phyloP scores from a whole-genome alignment of 2,888 invertebrate genomes.

The Thyatira batis region DNA sequence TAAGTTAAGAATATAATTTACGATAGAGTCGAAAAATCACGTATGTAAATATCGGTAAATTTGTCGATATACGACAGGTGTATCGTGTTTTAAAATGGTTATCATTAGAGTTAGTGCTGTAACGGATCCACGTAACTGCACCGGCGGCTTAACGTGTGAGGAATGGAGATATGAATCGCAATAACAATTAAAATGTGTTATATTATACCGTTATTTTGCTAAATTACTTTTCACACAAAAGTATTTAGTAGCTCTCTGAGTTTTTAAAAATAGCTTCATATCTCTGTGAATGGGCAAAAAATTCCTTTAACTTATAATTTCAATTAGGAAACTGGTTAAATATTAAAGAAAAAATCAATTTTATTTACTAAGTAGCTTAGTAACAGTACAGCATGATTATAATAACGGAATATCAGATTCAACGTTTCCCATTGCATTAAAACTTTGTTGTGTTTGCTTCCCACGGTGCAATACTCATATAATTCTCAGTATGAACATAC shows the following conservation, averaged over 20 bases:
- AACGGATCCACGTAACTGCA: constrained; percentile 3
- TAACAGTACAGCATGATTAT: neutral
- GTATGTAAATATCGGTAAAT: neutral
- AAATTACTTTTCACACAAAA: neutral
- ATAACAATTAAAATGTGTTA: constrained; percentile 1
- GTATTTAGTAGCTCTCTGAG: neutral
- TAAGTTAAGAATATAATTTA: neutral
- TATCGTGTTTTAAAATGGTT: neutral
- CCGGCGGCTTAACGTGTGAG: neutral
- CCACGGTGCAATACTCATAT: neutral
- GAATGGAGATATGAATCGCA: neutral
- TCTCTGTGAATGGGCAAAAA: too few species aligned
- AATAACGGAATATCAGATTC: neutral
- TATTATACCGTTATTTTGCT: neutral
- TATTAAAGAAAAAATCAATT: neutral
- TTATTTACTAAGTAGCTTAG: neutral
- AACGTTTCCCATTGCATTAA: neutral
- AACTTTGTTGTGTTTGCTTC: neutral
- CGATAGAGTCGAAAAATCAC: neutral
- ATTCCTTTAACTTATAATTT: too few species aligned
- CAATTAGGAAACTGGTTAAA: too few species aligned
- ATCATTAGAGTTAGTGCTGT: neutral
- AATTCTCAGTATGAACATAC: neutral
- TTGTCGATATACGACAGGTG: neutral
- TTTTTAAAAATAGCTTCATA: too few species aligned